Evolutionary conservation across 2,113 vertebrate genomes (phyloP).

Genomic region (Progne subis): DNA sequence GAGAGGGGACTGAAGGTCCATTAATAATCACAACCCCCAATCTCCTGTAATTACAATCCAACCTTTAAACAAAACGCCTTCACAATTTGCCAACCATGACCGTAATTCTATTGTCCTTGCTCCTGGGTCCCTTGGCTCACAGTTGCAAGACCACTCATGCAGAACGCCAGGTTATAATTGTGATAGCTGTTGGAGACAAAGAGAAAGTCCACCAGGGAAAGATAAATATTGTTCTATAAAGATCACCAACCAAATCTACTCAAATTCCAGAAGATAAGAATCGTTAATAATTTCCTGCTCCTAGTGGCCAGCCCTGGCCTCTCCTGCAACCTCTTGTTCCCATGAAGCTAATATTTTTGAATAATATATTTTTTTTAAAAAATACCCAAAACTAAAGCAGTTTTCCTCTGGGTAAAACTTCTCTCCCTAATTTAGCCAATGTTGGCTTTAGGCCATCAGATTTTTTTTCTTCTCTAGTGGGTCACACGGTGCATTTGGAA

Average conservation of each 20-base stretch:
- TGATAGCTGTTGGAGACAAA: slow-evolving; percentile 39
- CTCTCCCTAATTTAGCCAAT: slow-evolving; percentile 17
- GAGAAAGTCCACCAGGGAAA: slow-evolving; percentile 52
- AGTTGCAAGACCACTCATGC: slow-evolving; percentile 38
- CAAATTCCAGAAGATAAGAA: slow-evolving; percentile 73
- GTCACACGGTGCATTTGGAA: neutral
- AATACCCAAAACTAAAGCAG: slow-evolving; percentile 13
- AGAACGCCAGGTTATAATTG: slow-evolving; percentile 45
- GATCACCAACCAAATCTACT: slow-evolving; percentile 65
- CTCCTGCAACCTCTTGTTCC: slow-evolving; percentile 62
- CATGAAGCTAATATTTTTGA: slow-evolving; percentile 63
- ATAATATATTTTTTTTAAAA: neutral
- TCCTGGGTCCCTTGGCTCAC: neutral
- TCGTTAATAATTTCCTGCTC: slow-evolving; percentile 71
- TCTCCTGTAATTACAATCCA: slow-evolving; percentile 47
- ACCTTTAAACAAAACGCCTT: slow-evolving; percentile 50
- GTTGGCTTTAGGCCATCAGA: slow-evolving; percentile 6
- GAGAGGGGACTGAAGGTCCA: neutral
- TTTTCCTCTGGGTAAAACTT: slow-evolving; percentile 39
- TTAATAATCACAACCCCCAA: slow-evolving; percentile 43
- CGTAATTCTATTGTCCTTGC: slow-evolving; percentile 47
- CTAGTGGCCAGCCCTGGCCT: slow-evolving; percentile 50
- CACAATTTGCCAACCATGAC: slow-evolving; percentile 33
- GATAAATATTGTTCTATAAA: slow-evolving; percentile 67
- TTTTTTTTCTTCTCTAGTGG: neutral